Base-by-base conservation (phyloP, 2,113 vertebrate genomes). In the Phyllopteryx taeniolatus region DNA sequence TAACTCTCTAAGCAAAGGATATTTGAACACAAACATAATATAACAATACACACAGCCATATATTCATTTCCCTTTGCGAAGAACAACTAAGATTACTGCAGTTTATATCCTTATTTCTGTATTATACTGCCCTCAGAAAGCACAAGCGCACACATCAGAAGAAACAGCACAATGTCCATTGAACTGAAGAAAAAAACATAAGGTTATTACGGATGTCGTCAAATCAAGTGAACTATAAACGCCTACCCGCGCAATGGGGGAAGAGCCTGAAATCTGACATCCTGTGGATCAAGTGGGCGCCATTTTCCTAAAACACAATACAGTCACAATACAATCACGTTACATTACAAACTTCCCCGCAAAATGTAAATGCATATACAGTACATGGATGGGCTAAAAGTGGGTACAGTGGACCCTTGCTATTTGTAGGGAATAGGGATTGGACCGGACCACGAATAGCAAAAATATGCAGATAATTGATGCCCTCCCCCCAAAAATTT, bases 211-310 rank as follows among this genome's bases (percentile, higher is more conserved):
- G 51, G 51, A 66, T 67, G 20, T 60, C 20, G 59, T 35, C 31
- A 15, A 51, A n/a, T 56, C 44, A 47, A 46, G 3, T 27, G 20
- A 31, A 17, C 33, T 39, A 6, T 35, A 56, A n/a, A 57, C 44
- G 64, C 64, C 2, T 88, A 93, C 92, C 92, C 91, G 86, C 46
- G 62, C 92, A 92, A 74, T 71, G 61, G 0, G 83, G 80, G 43
- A 80, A 57, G 8, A 92, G 82, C 75, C 87, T 88, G 59, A 92
- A 39, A 68, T 90, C 89, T 47, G 90, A 85, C 86, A 91, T 91
- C 82, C 80, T 88, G 70, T 68, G 84, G 47, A 93, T 88, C 70
- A 89, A 56, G 73, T 93, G 91, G 74, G 85, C 80, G 1, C 85
- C 83, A 22, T 80, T 78, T 14, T 76, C 82, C 92, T 92, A 46